These are phyloP conservation scores for Gonatopus flavifemur DNA, from an alignment of 1,140 invertebrate species.

Conservation along the genomic window DNA sequence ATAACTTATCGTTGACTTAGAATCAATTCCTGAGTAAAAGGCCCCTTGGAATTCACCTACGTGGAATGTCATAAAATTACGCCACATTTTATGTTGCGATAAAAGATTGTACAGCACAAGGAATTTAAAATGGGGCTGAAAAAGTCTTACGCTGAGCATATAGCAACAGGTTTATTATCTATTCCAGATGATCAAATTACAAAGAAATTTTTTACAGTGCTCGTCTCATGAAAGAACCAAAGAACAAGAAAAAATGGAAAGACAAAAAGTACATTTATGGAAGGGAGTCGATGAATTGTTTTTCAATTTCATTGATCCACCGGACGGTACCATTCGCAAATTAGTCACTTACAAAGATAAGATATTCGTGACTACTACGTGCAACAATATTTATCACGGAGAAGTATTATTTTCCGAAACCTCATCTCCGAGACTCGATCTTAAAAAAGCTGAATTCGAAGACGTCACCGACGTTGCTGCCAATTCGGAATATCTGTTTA, in stretches of 20 bases:
- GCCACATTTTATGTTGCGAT: no score
- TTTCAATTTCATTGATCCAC: conserved; percentile 36
- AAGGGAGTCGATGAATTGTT: conserved; percentile 41
- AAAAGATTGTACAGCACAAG: no score
- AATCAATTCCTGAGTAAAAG: no score
- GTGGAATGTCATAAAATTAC: no score
- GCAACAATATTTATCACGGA: conserved; percentile 45
- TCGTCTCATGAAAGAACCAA: no score
- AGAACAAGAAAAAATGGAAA: conserved; percentile 46
- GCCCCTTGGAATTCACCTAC: no score
- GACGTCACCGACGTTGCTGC: conserved; percentile 65
- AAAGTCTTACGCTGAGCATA: no score
- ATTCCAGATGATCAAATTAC: no score
- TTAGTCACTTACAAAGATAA: conserved; percentile 40
- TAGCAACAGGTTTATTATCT: no score
- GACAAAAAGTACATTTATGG: conserved; percentile 50
- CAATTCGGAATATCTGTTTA: conserved; percentile 63
- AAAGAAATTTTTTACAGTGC: no score
- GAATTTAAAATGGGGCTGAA: no score
- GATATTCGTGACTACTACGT: conserved; percentile 47
- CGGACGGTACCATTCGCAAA: conserved; percentile 43
- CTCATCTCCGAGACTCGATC: conserved; percentile 14
- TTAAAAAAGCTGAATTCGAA: conserved; percentile 38
- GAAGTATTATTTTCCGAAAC: conserved; percentile 22
- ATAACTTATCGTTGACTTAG: no score